phyloP scores from a whole-genome alignment of 1,140 invertebrate genomes.

The Melipona quadrifasciata region DNA sequence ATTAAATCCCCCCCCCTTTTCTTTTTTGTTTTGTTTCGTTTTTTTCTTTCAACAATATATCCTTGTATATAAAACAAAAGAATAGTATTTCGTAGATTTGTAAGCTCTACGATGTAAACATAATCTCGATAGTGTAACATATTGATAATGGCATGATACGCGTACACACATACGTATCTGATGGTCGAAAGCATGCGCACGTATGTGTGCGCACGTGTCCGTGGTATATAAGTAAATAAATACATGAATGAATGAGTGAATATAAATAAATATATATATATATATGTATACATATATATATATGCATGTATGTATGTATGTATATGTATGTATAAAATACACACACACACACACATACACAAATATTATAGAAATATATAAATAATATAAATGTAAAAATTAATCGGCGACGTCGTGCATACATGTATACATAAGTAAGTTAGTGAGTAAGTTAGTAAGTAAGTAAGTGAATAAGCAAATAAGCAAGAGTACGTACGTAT shows the following conservation, averaged over 20 bases:
- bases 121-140: conserved; percentile 79
- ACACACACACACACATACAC: too few relatives aligned
- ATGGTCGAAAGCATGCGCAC: too few relatives aligned
- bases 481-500: conserved; percentile 7
- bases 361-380: conserved; percentile 61
- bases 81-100: conserved; percentile 76
- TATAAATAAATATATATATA: conserved; percentile 49
- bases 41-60: background rate
- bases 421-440: background rate
- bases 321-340: background rate
- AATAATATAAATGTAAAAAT: conserved; percentile 56
- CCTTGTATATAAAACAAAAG: conserved; percentile 75
- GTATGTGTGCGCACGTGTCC: background rate
- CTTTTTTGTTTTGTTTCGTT: too few relatives aligned
- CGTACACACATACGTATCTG: background rate
- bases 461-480: too few relatives aligned
- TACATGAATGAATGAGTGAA: too few relatives aligned
- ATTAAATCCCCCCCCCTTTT: too few relatives aligned
- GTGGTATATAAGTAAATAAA: background rate
- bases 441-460: too few relatives aligned
- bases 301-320: background rate
- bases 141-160: conserved; percentile 77
- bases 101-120: conserved; percentile 77
- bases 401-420: conserved; percentile 19
- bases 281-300: conserved; percentile 10